These are phyloP conservation scores for Tromatobia lineatoria DNA, from an alignment of 2,888 invertebrate species.

Conservation along the genomic window DNA sequence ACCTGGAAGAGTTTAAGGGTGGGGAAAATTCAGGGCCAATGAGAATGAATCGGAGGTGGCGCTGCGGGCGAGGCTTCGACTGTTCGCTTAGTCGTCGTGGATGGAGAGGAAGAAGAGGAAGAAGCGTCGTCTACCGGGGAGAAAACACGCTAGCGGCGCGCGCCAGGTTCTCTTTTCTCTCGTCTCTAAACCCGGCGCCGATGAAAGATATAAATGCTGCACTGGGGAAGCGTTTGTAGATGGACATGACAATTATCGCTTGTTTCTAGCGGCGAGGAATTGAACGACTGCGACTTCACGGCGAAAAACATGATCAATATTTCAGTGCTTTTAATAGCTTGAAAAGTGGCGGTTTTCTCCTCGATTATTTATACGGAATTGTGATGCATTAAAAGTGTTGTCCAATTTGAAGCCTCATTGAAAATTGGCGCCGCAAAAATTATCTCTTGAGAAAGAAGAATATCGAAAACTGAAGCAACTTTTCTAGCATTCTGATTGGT, in stretches of 20 bases:
- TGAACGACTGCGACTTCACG: not conserved
- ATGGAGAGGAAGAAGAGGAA: conserved; percentile 43
- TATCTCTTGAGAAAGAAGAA: too few relatives aligned
- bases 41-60: conserved; percentile 37
- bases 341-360: not conserved
- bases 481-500: too few relatives aligned
- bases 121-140: conserved; percentile 68
- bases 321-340: not conserved
- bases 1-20: conserved; percentile 15
- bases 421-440: too few relatives aligned
- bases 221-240: conserved; percentile 24
- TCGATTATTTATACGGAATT: not conserved
- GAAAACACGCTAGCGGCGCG: conserved; percentile 20
- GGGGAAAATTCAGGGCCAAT: conserved; percentile 64
- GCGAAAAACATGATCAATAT: not conserved
- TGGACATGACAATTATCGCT: conserved; percentile 47
- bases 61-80: conserved; percentile 45
- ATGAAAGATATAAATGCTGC: conserved; percentile 35
- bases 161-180: conserved; percentile 17
- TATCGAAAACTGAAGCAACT: too few relatives aligned
- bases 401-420: too few relatives aligned
- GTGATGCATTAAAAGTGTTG: too few relatives aligned
- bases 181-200: conserved; percentile 26
- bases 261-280: conserved; percentile 2
- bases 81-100: not conserved